Conservation (phyloP, 2,113 vertebrate species). For the Andinoacara biseriatus region DNA sequence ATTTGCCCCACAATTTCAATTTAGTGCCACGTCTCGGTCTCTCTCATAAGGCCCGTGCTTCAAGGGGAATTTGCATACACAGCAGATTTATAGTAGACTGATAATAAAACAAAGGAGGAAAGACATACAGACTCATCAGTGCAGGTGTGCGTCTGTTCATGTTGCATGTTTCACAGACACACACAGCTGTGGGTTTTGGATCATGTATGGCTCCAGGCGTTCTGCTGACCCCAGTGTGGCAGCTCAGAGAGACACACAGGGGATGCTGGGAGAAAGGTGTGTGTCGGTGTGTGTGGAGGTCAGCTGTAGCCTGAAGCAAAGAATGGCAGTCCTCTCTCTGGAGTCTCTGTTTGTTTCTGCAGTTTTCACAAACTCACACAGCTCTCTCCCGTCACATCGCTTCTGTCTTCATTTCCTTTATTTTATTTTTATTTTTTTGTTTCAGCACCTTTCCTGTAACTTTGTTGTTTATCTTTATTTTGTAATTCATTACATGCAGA, state of each 20-base stretch:
- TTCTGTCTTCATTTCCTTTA: background rate
- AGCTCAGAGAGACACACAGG: constrained; percentile 8
- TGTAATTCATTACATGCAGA: background rate
- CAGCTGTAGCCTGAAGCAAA: constrained; percentile 38
- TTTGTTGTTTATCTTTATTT: background rate
- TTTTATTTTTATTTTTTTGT: background rate
- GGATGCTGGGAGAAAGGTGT: background rate
- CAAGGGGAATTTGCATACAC: background rate
- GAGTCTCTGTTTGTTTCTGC: constrained; percentile 6
- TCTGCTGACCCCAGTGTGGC: constrained; percentile 24
- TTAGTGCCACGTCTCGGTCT: background rate
- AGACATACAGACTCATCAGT: background rate
- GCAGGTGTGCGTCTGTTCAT: constrained; percentile 2
- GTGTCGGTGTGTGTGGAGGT: constrained; percentile 2
- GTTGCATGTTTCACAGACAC: background rate
- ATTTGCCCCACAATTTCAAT: background rate
- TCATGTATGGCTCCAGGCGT: constrained; percentile 29
- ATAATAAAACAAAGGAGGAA: background rate
- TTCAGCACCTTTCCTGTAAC: background rate
- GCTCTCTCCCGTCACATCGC: background rate
- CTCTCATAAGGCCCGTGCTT: background rate
- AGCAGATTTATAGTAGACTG: background rate
- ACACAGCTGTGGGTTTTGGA: background rate
- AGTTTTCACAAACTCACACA: background rate
- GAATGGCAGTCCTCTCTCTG: constrained; percentile 16